Evolutionary conservation across 2,888 invertebrate species (phyloP), one percentile per base, ranked within the genome.

Genomic region (Corythucha ciliata): DNA sequence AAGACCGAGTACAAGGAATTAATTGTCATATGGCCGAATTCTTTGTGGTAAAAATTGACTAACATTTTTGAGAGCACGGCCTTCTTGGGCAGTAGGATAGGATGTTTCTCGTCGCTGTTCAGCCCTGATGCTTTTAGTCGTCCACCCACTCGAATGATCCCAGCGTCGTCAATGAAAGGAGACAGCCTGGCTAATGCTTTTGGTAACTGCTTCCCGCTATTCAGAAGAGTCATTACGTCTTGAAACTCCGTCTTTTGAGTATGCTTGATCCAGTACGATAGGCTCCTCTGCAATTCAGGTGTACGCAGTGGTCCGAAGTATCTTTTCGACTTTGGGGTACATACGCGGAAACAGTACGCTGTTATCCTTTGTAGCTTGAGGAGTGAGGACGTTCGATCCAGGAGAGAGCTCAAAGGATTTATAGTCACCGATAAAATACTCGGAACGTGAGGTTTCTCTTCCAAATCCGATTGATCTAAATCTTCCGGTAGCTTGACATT

Each of bases 61-160:
- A 56, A 33, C 21, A 57, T 25, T 37, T 24, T 4, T 1, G 53
- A n/a, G 34, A 48, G 42, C 10, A 42, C 42, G n/a, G 21, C 18
- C n/a, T 48, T 32, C 10, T 27, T 7, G 10, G 53, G 53, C 14
- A 53, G 24, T 12, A 53, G 14, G 12, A 53, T 48, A 2, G 53
- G 48, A 41, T 53, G 48, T 6, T 41, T 41, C 8, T n/a, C 12
- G 5, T 48, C 34, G n/a, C 16, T n/a, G 5, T 41, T 32, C 5
- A 49, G 20, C 14, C 18, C 6, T 5, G 41, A n/a, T 18, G 29
- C 42, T 3, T 42, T 33, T 12, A 53, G 41, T 10, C 53, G 33
- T n/a, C 53, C 49, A 45, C 53, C 53, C 53, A 53, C 49, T 49
- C 49, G 49, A 45, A 49, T 3, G 37, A 53, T 10, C n/a, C 53